Base-by-base conservation (phyloP, 2,888 invertebrate species). In the Synanthedon tipuliformis region DNA sequence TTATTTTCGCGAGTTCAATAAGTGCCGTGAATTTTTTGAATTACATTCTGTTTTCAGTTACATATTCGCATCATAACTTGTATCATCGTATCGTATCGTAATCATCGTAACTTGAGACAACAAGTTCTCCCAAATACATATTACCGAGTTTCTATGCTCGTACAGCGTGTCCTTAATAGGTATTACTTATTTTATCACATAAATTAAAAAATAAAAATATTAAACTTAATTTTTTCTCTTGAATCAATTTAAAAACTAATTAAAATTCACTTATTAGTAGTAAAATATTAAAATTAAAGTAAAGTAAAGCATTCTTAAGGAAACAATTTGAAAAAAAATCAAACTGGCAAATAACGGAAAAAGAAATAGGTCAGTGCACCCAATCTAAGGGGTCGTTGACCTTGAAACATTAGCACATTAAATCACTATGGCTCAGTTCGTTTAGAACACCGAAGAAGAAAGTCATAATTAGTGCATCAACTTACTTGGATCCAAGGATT, bases 401-500 rank as follows among this genome's bases (percentile, higher is more conserved):
- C 85, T 66, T 64, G 56, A 64, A 63, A 60, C 58, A 77, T 64
- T 79, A 82, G 73, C 81, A 34, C 8, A 34, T 77, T 62, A 72
- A 72, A 70, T 84, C 86, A 82, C 75, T 80, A 65, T 60, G 81
- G 83, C 79, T 73, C 58, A 71, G 58, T 50, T 50, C 23, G 23
- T 51, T 52, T 54, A 18, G 80, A 65, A 62, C 59, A 61, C 61
- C 61, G 59, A 62, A 61, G 67, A 64, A 65, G 56, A 64, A 61
- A 64, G 66, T 52, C 18, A 34, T 18, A 45, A 12, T 51, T 40
- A 48, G 51, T 53, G 54, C 63, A 61, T 58, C 72, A 18, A 78
- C 90, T 88, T 86, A 93, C 92, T 92, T 93, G 65, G 94, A 92
- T 53, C 93, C 93, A 55, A 92, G 89, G 66, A 98, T 94, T 84